Conservation (phyloP, 2,888 invertebrate genomes). For the Habroteleia sp. region DNA sequence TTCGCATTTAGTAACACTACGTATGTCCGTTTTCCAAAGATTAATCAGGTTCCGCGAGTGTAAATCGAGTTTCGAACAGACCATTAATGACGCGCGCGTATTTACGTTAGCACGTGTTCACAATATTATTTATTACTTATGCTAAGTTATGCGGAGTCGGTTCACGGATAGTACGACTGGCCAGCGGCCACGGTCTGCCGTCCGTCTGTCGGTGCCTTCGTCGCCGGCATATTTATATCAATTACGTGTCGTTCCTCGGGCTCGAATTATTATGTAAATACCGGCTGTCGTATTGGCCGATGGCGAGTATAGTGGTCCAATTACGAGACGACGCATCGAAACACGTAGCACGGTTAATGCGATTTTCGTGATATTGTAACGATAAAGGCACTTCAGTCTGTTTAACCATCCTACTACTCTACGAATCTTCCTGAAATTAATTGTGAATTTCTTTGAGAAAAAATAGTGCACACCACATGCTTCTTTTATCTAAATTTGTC, state of each 20-base stretch:
- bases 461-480: too few relatives aligned
- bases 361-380: slow-evolving; percentile 64
- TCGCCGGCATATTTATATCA: slow-evolving; percentile 80
- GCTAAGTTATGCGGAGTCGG: slow-evolving; percentile 79
- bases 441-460: background rate
- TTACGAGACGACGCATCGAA: slow-evolving; percentile 61
- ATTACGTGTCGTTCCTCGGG: slow-evolving; percentile 78
- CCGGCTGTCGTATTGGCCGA: slow-evolving; percentile 61
- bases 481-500: too few relatives aligned
- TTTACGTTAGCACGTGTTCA: slow-evolving; percentile 77
- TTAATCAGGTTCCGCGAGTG: slow-evolving; percentile 43
- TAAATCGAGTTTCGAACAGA: slow-evolving; percentile 59
- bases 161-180: slow-evolving; percentile 71
- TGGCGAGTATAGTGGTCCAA: slow-evolving; percentile 63
- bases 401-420: slow-evolving; percentile 16
- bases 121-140: slow-evolving; percentile 81
- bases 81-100: slow-evolving; percentile 71
- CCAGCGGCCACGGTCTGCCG: slow-evolving; percentile 76
- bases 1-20: too few relatives aligned
- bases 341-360: slow-evolving; percentile 58
- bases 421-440: slow-evolving; percentile 37
- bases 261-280: slow-evolving; percentile 80
- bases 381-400: slow-evolving; percentile 55
- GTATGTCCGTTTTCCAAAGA: slow-evolving; percentile 13
- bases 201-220: slow-evolving; percentile 75